Evolutionary conservation across 2,113 vertebrate species (phyloP).

Genomic region (Dunckerocampus dactyliophorus): DNA sequence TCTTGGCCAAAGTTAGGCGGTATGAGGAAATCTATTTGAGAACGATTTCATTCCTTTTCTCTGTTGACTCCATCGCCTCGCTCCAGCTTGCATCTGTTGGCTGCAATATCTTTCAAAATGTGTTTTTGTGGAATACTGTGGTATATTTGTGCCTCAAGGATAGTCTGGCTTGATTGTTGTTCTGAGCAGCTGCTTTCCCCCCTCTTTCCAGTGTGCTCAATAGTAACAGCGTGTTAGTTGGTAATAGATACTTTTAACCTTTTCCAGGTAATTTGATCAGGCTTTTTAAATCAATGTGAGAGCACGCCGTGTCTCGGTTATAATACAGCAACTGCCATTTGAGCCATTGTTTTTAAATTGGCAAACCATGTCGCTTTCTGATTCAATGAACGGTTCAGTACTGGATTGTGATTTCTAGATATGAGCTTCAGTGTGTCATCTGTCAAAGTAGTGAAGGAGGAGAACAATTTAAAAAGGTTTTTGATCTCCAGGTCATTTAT

Average conservation of each 20-base stretch:
- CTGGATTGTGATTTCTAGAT: slow-evolving; percentile 51
- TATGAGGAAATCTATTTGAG: not conserved
- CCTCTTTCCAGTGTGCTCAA: slow-evolving; percentile 45
- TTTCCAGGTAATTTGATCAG: slow-evolving; percentile 67
- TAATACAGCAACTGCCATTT: slow-evolving; percentile 42
- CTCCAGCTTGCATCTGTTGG: slow-evolving; percentile 4
- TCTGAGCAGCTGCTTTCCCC: slow-evolving; percentile 39
- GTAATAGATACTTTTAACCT: slow-evolving; percentile 71
- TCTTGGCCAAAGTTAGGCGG: not conserved
- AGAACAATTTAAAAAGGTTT: slow-evolving; percentile 23
- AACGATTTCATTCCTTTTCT: slow-evolving; percentile 10
- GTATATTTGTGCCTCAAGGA: slow-evolving; percentile 50
- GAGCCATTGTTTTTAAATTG: slow-evolving; percentile 34
- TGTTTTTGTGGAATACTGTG: slow-evolving; percentile 33
- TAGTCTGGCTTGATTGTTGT: slow-evolving; percentile 42
- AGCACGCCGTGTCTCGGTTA: slow-evolving; percentile 42
- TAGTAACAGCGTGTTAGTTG: slow-evolving; percentile 61
- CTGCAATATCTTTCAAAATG: slow-evolving; percentile 22
- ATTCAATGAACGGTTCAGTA: slow-evolving; percentile 44
- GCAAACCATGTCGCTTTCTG: slow-evolving; percentile 29
- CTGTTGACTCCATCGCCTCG: slow-evolving; percentile 14
- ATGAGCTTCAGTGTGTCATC: slow-evolving; percentile 24
- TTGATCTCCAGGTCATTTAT: too few relatives aligned
- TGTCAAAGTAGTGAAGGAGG: slow-evolving; percentile 29
- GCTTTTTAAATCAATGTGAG: slow-evolving; percentile 59